Evolutionary conservation across 2,888 invertebrate genomes (phyloP).

Genomic region (Cephus pulcher): DNA sequence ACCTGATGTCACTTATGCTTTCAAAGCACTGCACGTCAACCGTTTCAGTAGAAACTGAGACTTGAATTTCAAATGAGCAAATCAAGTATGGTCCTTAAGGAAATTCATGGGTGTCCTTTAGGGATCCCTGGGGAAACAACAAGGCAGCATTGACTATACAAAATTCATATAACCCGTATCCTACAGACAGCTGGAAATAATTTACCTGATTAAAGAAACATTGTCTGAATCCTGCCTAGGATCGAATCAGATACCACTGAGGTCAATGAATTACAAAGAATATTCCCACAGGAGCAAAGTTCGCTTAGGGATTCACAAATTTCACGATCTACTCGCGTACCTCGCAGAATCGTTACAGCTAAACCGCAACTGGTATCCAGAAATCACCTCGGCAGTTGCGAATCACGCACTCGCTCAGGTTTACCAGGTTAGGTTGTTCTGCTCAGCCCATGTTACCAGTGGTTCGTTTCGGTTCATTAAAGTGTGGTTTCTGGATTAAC

Average conservation of each 20-base stretch:
- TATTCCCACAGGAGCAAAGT: not conserved
- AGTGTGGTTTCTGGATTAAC: conserved; percentile 24
- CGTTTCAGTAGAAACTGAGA: not conserved
- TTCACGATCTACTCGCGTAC: not conserved
- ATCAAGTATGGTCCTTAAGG: not conserved
- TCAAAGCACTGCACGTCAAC: not conserved
- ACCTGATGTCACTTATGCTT: not conserved
- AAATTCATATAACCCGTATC: not conserved
- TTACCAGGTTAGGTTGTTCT: not conserved
- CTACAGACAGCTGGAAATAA: not conserved
- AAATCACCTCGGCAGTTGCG: not conserved
- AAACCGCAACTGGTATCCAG: not conserved
- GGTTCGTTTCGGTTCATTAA: conserved; percentile 23
- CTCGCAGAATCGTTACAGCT: not conserved
- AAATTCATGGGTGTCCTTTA: not conserved
- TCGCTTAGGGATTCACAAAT: not conserved
- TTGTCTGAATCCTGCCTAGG: not conserved
- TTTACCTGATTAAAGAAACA: not conserved
- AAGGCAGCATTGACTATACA: not conserved
- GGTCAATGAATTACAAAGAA: not conserved
- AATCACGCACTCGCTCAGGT: conserved; percentile 1
- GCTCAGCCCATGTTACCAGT: not conserved
- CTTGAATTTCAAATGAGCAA: not conserved
- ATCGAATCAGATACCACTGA: not conserved
- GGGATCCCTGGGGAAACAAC: not conserved